Conservation (phyloP, 2,113 vertebrate genomes). For the Nesogale talazaci region DNA sequence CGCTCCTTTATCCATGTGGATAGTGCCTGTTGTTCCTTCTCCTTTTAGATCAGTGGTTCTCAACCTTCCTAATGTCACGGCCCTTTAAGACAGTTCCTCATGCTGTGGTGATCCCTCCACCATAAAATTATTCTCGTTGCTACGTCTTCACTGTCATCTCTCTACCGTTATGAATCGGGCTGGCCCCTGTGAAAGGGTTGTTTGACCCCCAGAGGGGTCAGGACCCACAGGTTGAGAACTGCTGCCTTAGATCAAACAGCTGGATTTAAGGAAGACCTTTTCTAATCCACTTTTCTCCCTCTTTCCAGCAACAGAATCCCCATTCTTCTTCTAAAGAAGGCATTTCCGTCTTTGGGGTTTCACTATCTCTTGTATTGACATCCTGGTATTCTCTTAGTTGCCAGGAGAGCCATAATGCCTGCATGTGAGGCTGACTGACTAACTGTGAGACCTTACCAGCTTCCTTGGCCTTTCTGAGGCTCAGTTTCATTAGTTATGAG, state of each 20-base stretch:
- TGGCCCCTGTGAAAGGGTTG: too few species aligned
- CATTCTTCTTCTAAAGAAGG: not conserved
- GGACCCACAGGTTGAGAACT: too few species aligned
- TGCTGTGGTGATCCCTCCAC: too few species aligned
- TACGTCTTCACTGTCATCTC: too few species aligned
- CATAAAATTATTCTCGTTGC: too few species aligned
- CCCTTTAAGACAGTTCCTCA: too few species aligned
- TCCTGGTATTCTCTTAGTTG: slow-evolving; percentile 20
- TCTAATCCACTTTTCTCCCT: not conserved
- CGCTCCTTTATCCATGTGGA: too few species aligned
- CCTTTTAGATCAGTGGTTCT: too few species aligned
- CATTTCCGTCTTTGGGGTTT: not conserved
- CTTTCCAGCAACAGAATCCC: not conserved
- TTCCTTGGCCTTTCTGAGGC: not conserved
- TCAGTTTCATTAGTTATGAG: not conserved
- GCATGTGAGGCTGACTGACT: not conserved
- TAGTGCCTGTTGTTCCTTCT: too few species aligned
- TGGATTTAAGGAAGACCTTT: not conserved
- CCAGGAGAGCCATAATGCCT: slow-evolving; percentile 5
- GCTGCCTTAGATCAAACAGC: not conserved
- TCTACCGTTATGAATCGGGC: too few species aligned
- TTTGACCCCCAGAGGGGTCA: too few species aligned
- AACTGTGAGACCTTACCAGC: not conserved
- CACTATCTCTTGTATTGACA: slow-evolving; percentile 15
- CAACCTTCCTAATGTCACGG: too few species aligned